phyloP scores from a whole-genome alignment of 2,888 invertebrate species.

The Stenoptilia bipunctidactyla region DNA sequence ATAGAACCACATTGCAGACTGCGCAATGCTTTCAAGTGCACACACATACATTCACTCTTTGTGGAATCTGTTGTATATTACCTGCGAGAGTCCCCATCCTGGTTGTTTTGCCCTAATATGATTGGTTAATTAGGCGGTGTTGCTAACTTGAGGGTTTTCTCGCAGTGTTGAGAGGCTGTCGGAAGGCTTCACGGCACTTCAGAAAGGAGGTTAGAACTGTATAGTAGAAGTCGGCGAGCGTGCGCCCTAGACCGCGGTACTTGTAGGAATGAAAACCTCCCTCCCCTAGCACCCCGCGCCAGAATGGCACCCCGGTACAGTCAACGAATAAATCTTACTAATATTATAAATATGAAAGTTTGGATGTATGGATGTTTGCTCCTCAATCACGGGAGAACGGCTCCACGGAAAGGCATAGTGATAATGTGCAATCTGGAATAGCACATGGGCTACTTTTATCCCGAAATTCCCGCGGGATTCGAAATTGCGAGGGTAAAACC shows the following conservation, averaged over 20 bases:
- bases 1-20: neutral
- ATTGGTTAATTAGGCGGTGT: slow-evolving; percentile 34
- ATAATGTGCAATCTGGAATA: too few relatives aligned
- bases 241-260: neutral
- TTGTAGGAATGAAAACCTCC: neutral
- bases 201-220: neutral
- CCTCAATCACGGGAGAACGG: too few relatives aligned
- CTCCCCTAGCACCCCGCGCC: neutral
- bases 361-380: too few relatives aligned
- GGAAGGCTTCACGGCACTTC: neutral
- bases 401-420: too few relatives aligned
- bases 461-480: too few relatives aligned
- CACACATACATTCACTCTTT: neutral
- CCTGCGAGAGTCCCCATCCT: slow-evolving; percentile 64
- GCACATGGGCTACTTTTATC: too few relatives aligned
- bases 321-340: too few relatives aligned
- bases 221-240: neutral
- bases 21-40: slow-evolving; percentile 1
- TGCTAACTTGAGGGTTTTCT: too few relatives aligned
- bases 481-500: too few relatives aligned
- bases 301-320: neutral
- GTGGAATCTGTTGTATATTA: slow-evolving; percentile 30
- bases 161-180: too few relatives aligned
- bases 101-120: slow-evolving; percentile 54
- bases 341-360: too few relatives aligned